Conservation (phyloP, 2,888 invertebrate species). For the Hymenopus coronatus region DNA sequence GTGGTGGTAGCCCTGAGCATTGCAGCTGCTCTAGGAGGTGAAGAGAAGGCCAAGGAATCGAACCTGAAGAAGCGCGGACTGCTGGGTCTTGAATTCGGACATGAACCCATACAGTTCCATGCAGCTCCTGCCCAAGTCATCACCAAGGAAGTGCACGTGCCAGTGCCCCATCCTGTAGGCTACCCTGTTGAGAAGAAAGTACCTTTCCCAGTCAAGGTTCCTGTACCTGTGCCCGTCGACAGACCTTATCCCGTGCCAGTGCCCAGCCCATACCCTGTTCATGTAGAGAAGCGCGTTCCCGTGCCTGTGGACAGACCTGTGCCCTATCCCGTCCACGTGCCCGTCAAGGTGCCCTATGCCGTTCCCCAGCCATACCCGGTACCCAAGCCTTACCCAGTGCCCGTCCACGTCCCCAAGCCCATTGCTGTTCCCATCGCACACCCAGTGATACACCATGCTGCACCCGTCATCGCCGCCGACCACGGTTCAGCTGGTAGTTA, state of each 20-base stretch:
- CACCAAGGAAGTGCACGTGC: slow-evolving; percentile 17
- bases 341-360: slow-evolving; percentile 57
- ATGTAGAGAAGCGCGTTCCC: slow-evolving; percentile 39
- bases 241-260: slow-evolving; percentile 48
- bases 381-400: slow-evolving; percentile 39
- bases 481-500: slow-evolving; percentile 36
- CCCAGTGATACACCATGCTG: not conserved
- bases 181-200: slow-evolving; percentile 43
- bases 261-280: slow-evolving; percentile 49
- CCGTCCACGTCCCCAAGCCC: slow-evolving; percentile 5
- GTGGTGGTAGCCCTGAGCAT: not conserved
- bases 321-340: slow-evolving; percentile 44
- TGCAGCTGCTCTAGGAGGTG: not conserved
- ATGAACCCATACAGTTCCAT: not conserved
- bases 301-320: slow-evolving; percentile 48
- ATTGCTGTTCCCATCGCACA: not conserved
- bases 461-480: not conserved
- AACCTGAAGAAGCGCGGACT: not conserved
- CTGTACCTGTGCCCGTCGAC: slow-evolving; percentile 53
- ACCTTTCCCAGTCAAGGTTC: slow-evolving; percentile 46
- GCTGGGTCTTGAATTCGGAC: not conserved
- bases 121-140: not conserved
- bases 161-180: slow-evolving; percentile 44
- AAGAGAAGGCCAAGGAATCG: not conserved
- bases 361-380: slow-evolving; percentile 51